Evolutionary conservation across 2,797 vertebrate genomes (phyloP), one percentile per base, ranked within the genome.

Genomic region (Paramormyrops hopkinsi): DNA sequence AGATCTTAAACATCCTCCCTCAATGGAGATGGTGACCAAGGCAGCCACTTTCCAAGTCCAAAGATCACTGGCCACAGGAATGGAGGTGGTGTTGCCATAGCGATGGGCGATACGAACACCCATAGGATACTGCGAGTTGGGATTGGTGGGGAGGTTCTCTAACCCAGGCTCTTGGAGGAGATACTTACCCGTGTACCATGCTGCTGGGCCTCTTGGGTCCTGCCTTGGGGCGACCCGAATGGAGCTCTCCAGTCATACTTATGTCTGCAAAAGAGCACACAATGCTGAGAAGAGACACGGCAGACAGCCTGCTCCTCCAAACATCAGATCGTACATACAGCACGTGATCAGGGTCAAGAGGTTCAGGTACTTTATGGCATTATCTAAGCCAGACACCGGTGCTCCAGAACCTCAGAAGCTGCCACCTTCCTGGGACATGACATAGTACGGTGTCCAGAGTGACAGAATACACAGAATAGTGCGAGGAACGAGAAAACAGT

Each of bases 211-310:
- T 95, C 94, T 96, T 96, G 89, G 88, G 86, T 86, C 93, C 95
- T 3, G 93, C 92, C 93, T 94, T 95, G 92, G 95, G 94, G 90
- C 95, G 95, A 91, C 94, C 93, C 89, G 96, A 94, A 93, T 96
- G 96, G 93, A 96, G 92, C 91, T 96, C 96, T 93, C 95, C 96
- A 92, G 95, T 96, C 96, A 96, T 96, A 94, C 92, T 96, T 93
- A 93, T 95, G 94, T 96, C 96, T 96, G 95, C 44, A 89, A 89
- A 73, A 88, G 85, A 90, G 69, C 69, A 91, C 85, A 44, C 44
- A 22, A n/a, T 46, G 44, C 41, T 84, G 33, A 88, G 37, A 19
- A 84, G 82, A 84, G 37, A 76, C 79, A 37, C 4, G 37, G 37
- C 73, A 79, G 37, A 79, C 17, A 79, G 17, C 7, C 37, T n/a